A percentile compares a stretch with the other conserved stretches of the same genome.
phyloP scores from a whole-genome alignment of 2,888 invertebrate genomes.

The Timandra comae region DNA sequence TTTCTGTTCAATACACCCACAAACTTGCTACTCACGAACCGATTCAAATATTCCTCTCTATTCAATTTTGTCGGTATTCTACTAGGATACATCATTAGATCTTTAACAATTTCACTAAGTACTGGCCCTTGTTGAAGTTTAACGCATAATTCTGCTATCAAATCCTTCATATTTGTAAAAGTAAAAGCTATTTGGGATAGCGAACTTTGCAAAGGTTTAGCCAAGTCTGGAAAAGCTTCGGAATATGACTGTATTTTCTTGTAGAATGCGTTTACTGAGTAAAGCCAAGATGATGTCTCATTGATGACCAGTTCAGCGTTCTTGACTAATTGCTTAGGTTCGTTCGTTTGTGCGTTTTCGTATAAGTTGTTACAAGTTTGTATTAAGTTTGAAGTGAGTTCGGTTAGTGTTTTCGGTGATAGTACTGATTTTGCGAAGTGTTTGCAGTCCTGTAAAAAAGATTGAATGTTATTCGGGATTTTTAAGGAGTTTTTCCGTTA shows the following conservation, averaged over 20 bases:
- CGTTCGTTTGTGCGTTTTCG: conserved; percentile 21
- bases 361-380: conserved; percentile 28
- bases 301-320: conserved; percentile 47
- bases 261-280: conserved; percentile 74
- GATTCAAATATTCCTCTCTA: conserved; percentile 54
- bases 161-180: conserved; percentile 72
- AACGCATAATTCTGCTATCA: conserved; percentile 64
- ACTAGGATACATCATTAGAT: conserved; percentile 73
- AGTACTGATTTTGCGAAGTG: conserved; percentile 65
- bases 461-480: conserved; percentile 9
- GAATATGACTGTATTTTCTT: conserved; percentile 74
- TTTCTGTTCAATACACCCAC: conserved; percentile 49
- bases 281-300: conserved; percentile 69
- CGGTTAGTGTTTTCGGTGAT: conserved; percentile 41
- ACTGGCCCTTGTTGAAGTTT: conserved; percentile 44
- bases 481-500: not conserved
- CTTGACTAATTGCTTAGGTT: too few relatives aligned
- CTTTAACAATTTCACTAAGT: conserved; percentile 43
- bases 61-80: conserved; percentile 29
- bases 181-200: conserved; percentile 82
- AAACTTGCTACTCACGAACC: conserved; percentile 57
- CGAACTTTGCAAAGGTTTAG: conserved; percentile 82
- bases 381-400: conserved; percentile 39
- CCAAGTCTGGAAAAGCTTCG: conserved; percentile 86
- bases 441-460: conserved; percentile 59